These are phyloP conservation scores for Danaus plexippus DNA, from an alignment of 1,140 invertebrate species.

Conservation along the genomic window DNA sequence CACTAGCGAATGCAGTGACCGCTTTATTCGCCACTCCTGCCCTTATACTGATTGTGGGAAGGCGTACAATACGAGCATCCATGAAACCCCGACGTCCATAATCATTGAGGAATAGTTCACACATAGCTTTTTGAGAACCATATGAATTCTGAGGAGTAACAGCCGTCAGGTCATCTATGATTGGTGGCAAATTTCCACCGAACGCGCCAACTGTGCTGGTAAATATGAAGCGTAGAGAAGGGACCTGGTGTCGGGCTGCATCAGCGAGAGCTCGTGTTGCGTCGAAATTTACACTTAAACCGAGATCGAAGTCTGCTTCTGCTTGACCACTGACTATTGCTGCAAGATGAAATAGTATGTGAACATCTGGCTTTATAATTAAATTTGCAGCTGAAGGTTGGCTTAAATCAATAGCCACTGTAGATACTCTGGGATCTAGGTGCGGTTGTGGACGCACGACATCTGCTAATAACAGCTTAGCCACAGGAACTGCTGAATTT, in stretches of 20 bases:
- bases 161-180: conserved; percentile 36
- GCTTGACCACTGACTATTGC: conserved; percentile 57
- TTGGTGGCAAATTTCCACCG: conserved; percentile 42
- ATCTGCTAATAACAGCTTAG: conserved; percentile 34
- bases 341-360: conserved; percentile 51
- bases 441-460: conserved; percentile 13
- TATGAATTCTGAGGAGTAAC: conserved; percentile 51
- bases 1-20: conserved; percentile 54
- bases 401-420: conserved; percentile 28
- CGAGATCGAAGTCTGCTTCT: conserved; percentile 50
- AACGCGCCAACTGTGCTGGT: conserved; percentile 48
- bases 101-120: conserved; percentile 51
- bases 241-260: conserved; percentile 26
- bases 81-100: conserved; percentile 46
- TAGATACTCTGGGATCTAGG: conserved; percentile 24
- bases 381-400: conserved; percentile 22
- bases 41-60: conserved; percentile 53
- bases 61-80: conserved; percentile 37
- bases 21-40: conserved; percentile 44
- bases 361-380: conserved; percentile 21
- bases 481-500: conserved; percentile 27
- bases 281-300: conserved; percentile 52
- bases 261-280: conserved; percentile 45
- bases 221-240: conserved; percentile 39
- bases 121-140: conserved; percentile 50